phyloP scores from a whole-genome alignment of 2,888 invertebrate species.

The Metallyticus violacea region DNA sequence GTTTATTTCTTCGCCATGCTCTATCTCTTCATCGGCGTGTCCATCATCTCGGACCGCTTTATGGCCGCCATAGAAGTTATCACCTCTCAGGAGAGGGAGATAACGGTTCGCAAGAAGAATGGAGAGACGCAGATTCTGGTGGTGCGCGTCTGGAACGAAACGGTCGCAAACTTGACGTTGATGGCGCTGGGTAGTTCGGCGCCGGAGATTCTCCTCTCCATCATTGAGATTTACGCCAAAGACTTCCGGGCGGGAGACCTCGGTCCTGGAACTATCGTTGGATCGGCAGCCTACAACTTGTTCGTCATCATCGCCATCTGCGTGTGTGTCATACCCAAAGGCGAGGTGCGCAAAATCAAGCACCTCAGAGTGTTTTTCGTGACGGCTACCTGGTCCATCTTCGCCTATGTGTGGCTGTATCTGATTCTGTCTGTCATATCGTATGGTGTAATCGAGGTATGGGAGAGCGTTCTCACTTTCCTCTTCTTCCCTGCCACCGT shows the following conservation, averaged over 20 bases:
- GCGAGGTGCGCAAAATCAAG: constrained; percentile 89
- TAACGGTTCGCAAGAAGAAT: constrained; percentile 84
- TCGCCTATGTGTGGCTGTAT: constrained; percentile 98
- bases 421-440: constrained; percentile 86
- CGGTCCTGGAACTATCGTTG: constrained; percentile 98
- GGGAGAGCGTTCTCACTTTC: constrained; percentile 96
- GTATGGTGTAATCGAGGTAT: constrained; percentile 87
- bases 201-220: constrained; percentile 94
- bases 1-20: constrained; percentile 86
- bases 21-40: constrained; percentile 97
- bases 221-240: constrained; percentile 96
- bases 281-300: constrained; percentile 97
- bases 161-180: constrained; percentile 95
- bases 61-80: constrained; percentile 99
- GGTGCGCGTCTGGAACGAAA: constrained; percentile 98
- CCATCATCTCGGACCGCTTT: constrained; percentile 97
- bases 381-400: constrained; percentile 95
- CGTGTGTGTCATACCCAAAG: constrained; percentile 84
- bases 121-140: constrained; percentile 85
- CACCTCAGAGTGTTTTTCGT: constrained; percentile 96
- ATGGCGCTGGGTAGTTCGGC: constrained; percentile 99
- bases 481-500: constrained; percentile 96
- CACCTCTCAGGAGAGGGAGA: constrained; percentile 94
- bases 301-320: constrained; percentile 97
- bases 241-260: constrained; percentile 94